Evolutionary conservation across 2,113 vertebrate species (phyloP), one percentile per base, ranked within the genome.

Genomic region (Phrynosoma platyrhinos): DNA sequence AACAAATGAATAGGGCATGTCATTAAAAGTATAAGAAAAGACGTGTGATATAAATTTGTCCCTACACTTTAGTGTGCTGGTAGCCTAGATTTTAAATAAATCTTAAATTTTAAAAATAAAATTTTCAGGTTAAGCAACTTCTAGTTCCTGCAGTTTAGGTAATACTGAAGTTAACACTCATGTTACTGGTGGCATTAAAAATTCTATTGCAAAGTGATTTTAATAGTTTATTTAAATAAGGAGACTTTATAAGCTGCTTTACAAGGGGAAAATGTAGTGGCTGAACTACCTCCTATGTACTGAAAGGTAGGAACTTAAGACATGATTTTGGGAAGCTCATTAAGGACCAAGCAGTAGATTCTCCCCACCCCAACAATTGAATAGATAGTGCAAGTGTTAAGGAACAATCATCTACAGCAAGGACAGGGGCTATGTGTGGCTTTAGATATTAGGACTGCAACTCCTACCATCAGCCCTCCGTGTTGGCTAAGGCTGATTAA

Each of bases 121-220:
- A 40, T 79, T 53, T 30, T 52, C 3, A 3, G 27, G 23, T 94
- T 85, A 90, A 68, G 89, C 74, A 76, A 81, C 77, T 18, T 52
- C 88, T 62, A 86, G 89, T 84, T 90, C 91, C 71, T 87, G 27
- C 20, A 72, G 4, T 13, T 25, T 13, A 71, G 58, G 30, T 30
- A 14, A 23, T 94, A 91, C 90, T 91, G 76, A 92, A 93, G 94
- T 95, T 85, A 30, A 93, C 93, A 95, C 92, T 94, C 86, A 52
- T 18, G 13, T 77, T 79, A 53, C 20, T 86, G 76, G 75, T 53
- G 62, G 25, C 5, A 25, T 85, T 85, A 23, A 75, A 75, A 20
- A 20, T 20, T 85, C 36, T 77, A 76, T 76, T 64, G 58, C 5
- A 52, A 20, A 84, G 47, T 55, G 4, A 32, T 74, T 23, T 55